Percentiles rank a stretch among this genome's conserved stretches.
These are phyloP conservation scores for Neodiprion lecontei DNA, from an alignment of 1,140 invertebrate species.

Conservation along the genomic window DNA sequence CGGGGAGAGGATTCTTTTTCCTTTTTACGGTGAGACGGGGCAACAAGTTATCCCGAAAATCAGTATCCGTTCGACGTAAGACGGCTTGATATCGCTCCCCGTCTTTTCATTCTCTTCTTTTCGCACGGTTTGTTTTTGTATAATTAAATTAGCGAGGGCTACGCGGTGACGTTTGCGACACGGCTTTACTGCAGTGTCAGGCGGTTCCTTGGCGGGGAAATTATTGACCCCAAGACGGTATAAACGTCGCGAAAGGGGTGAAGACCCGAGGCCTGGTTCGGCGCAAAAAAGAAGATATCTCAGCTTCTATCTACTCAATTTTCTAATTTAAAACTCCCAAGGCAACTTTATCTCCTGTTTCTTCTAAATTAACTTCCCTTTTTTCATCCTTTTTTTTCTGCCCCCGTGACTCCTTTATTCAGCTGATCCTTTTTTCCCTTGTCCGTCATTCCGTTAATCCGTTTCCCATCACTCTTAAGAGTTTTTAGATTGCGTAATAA, in stretches of 20 bases:
- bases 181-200: too few relatives aligned
- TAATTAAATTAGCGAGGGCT: not conserved
- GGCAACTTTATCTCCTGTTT: constrained; percentile 1
- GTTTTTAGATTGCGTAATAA: not conserved
- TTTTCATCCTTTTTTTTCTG: not conserved
- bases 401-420: not conserved
- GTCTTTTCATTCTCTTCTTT: too few relatives aligned
- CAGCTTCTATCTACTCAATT: not conserved
- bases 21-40: too few relatives aligned
- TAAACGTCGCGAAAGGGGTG: not conserved
- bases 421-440: too few relatives aligned
- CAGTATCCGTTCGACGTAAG: too few relatives aligned
- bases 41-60: too few relatives aligned
- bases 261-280: not conserved
- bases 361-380: not conserved
- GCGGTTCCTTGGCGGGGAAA: too few relatives aligned
- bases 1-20: too few relatives aligned
- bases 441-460: too few relatives aligned
- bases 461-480: not conserved
- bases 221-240: too few relatives aligned
- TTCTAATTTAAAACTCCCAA: constrained; percentile 2
- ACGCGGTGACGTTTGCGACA: too few relatives aligned
- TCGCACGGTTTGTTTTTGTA: not conserved
- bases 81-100: too few relatives aligned
- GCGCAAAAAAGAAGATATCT: not conserved